Evolutionary conservation across 2,113 vertebrate species (phyloP).

Genomic region (Phycodurus eques): DNA sequence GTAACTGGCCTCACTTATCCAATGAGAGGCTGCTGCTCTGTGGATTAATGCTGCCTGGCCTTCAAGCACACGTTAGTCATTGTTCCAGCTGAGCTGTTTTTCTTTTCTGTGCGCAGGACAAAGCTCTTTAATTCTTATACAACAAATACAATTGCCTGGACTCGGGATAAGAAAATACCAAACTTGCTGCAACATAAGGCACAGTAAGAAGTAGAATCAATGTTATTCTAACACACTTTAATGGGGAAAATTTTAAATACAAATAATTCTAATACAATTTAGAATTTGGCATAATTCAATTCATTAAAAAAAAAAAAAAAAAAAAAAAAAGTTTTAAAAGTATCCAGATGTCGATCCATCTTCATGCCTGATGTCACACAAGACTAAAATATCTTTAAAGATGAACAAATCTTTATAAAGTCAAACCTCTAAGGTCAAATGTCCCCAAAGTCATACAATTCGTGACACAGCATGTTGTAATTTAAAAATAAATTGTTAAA

Average conservation of each 20-base stretch:
- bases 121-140: conserved; percentile 58
- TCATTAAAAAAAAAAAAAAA: no score
- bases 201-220: neutral
- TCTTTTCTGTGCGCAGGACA: conserved; percentile 30
- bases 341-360: neutral
- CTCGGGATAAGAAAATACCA: neutral
- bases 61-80: conserved; percentile 54
- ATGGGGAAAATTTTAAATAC: neutral
- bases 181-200: neutral
- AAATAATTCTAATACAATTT: neutral
- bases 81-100: conserved; percentile 65
- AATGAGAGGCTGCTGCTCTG: conserved; percentile 35
- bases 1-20: conserved; percentile 34
- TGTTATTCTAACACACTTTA: neutral
- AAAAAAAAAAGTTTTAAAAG: neutral
- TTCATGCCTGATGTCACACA: no score
- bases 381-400: no score
- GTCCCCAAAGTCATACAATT: no score
- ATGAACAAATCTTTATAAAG: no score
- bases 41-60: conserved; percentile 46
- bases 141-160: conserved; percentile 32
- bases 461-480: no score
- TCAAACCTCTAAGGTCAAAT: no score
- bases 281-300: no score
- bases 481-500: no score